Evolutionary conservation across 2,797 vertebrate species (phyloP).

Genomic region (Xenopus petersii): DNA sequence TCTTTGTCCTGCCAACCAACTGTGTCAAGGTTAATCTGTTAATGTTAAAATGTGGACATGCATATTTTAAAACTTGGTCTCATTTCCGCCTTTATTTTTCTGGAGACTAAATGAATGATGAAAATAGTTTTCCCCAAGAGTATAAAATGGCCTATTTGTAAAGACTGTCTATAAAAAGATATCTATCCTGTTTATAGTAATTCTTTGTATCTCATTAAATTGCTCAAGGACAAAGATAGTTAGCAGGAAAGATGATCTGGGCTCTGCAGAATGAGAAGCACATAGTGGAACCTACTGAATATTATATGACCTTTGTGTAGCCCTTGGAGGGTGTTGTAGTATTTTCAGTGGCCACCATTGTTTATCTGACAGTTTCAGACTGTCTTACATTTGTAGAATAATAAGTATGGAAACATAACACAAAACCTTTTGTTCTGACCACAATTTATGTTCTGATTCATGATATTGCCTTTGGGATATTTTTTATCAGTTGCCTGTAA

Average conservation of each 20-base stretch:
- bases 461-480: no score
- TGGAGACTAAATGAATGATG: slow-evolving; percentile 18
- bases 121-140: slow-evolving; percentile 19
- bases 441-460: background rate
- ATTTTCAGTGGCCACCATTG: background rate
- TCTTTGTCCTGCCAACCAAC: no score
- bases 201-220: slow-evolving; percentile 30
- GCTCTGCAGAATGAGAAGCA: background rate
- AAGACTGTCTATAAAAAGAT: slow-evolving; percentile 21
- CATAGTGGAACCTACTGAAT: slow-evolving; percentile 1
- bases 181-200: slow-evolving; percentile 11
- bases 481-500: no score
- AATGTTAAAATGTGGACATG: slow-evolving; percentile 20
- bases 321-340: background rate
- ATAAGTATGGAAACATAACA: background rate
- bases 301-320: background rate
- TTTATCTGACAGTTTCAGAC: background rate
- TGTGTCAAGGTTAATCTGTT: slow-evolving; percentile 26
- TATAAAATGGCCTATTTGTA: slow-evolving; percentile 26
- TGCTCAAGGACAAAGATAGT: slow-evolving; percentile 16
- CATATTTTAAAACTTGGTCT: slow-evolving; percentile 15
- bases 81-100: slow-evolving; percentile 1
- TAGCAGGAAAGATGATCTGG: slow-evolving; percentile 7
- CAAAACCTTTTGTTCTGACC: slow-evolving; percentile 2
- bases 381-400: no score